phyloP scores from a whole-genome alignment of 1,140 invertebrate genomes.

The Mya arenaria region DNA sequence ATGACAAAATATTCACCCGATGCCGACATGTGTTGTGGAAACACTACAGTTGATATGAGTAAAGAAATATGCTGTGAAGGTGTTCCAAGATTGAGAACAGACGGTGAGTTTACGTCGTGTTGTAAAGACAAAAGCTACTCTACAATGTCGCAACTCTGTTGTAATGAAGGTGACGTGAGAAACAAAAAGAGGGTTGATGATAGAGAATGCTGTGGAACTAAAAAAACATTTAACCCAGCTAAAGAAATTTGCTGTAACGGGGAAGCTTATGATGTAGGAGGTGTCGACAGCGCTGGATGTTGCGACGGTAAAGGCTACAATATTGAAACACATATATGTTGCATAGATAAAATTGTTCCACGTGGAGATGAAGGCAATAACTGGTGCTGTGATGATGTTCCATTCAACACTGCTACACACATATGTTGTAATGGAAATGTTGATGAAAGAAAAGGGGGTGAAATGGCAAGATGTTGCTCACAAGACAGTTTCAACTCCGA shows the following conservation, averaged over 20 bases:
- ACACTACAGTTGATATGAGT: conserved; percentile 12
- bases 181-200: conserved; percentile 8
- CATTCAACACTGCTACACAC: conserved; percentile 36
- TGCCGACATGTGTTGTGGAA: conserved; percentile 34
- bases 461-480: neutral
- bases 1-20: neutral
- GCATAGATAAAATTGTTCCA: conserved; percentile 18
- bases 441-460: neutral
- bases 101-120: conserved; percentile 19
- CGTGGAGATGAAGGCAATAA: conserved; percentile 28
- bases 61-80: conserved; percentile 38
- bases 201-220: conserved; percentile 15
- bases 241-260: conserved; percentile 47
- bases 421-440: conserved; percentile 44
- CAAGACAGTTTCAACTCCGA: neutral
- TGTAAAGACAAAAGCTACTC: neutral
- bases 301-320: conserved; percentile 35
- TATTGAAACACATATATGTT: conserved; percentile 18
- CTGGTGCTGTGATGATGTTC: conserved; percentile 47
- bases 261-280: neutral
- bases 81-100: neutral
- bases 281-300: conserved; percentile 4
- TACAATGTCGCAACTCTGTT: conserved; percentile 22
- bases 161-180: conserved; percentile 32
- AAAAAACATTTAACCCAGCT: neutral